Evolutionary conservation across 2,888 invertebrate species (phyloP).

Genomic region (Microplitis manilae): DNA sequence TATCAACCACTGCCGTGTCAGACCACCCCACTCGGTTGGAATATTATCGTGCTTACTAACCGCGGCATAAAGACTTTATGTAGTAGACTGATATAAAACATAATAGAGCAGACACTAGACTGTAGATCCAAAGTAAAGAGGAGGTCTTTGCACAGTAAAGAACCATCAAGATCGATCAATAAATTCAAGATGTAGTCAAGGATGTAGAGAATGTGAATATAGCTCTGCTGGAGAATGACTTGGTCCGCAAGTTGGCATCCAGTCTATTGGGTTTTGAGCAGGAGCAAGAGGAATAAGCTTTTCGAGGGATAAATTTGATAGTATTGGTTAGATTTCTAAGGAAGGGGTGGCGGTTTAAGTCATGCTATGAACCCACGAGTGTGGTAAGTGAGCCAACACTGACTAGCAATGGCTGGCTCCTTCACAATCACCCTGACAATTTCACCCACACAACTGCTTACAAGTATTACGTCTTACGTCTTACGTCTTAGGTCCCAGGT

Average conservation of each 20-base stretch:
- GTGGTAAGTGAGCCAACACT: conserved; percentile 65
- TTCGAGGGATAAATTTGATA: conserved; percentile 51
- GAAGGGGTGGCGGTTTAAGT: conserved; percentile 56
- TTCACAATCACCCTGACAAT: conserved; percentile 34
- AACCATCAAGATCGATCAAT: neutral
- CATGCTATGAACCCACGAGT: conserved; percentile 55
- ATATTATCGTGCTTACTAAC: neutral
- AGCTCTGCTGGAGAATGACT: conserved; percentile 62
- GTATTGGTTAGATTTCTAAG: neutral
- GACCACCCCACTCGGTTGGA: neutral
- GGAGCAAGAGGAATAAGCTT: conserved; percentile 34
- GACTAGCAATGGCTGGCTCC: conserved; percentile 57
- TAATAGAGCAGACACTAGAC: neutral
- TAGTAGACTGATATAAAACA: neutral
- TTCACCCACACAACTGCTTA: conserved; percentile 33
- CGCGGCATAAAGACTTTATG: neutral
- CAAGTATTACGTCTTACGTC: conserved; percentile 39
- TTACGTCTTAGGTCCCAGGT: conserved; percentile 37
- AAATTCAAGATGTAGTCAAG: conserved; percentile 26
- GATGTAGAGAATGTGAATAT: conserved; percentile 61
- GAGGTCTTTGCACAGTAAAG: neutral
- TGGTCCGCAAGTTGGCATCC: conserved; percentile 62
- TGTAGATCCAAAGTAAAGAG: neutral
- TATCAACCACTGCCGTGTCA: no score
- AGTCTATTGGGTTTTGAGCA: conserved; percentile 13